These are phyloP conservation scores for Venturia canescens DNA, from an alignment of 1,140 invertebrate species.

Conservation along the genomic window DNA sequence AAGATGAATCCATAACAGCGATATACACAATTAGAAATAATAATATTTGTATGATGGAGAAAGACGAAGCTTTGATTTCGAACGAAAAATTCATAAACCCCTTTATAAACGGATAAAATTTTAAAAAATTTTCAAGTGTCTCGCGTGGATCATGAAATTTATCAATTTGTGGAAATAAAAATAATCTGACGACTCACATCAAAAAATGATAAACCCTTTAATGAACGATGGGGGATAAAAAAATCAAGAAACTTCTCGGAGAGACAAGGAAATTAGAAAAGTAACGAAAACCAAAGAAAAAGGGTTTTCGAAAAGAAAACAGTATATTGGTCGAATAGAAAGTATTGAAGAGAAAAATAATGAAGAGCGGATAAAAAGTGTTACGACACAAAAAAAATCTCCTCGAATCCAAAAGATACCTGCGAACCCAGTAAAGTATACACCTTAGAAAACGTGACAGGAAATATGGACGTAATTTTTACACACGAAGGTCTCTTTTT, in stretches of 20 bases:
- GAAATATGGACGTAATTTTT: slow-evolving; percentile 73
- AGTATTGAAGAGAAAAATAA: neutral
- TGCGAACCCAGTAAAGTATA: slow-evolving; percentile 72
- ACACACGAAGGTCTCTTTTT: slow-evolving; percentile 26
- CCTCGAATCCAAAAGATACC: slow-evolving; percentile 71
- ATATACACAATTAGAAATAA: slow-evolving; percentile 3
- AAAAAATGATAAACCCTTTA: too few relatives aligned
- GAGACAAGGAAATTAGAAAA: slow-evolving; percentile 37
- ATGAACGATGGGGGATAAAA: too few relatives aligned
- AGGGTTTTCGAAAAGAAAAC: slow-evolving; percentile 46
- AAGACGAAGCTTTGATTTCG: neutral
- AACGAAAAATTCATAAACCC: too few relatives aligned
- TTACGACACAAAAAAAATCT: slow-evolving; percentile 67
- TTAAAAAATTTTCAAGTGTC: neutral
- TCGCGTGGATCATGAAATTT: neutral
- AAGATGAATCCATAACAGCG: slow-evolving; percentile 41
- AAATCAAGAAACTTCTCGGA: neutral
- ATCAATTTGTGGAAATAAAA: slow-evolving; percentile 5
- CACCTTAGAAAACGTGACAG: slow-evolving; percentile 69
- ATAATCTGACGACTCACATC: neutral
- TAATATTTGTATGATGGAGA: neutral
- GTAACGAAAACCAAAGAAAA: slow-evolving; percentile 34
- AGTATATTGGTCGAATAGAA: slow-evolving; percentile 4
- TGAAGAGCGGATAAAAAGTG: slow-evolving; percentile 52
- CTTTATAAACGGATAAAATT: neutral